Conservation (phyloP, 2,113 vertebrate genomes). For the Hoplias malabaricus region DNA sequence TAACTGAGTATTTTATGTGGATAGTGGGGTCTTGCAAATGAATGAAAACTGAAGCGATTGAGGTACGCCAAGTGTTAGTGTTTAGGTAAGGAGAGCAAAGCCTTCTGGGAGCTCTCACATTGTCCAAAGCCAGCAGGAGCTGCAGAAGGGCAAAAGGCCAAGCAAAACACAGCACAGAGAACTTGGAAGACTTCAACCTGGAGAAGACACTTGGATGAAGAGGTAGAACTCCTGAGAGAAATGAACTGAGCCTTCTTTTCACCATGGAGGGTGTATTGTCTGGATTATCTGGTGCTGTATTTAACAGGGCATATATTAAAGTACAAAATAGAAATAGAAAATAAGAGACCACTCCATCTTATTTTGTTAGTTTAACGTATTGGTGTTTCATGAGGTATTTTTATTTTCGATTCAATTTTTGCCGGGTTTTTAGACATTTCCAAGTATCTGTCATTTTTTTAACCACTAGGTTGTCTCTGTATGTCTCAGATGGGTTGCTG, state of each 20-base stretch:
- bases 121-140: constrained; percentile 35
- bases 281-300: not conserved
- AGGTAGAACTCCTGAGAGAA: not conserved
- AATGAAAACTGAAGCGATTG: constrained; percentile 29
- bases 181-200: constrained; percentile 17
- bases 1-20: not conserved
- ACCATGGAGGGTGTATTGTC: not conserved
- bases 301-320: not conserved
- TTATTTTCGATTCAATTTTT: too few relatives aligned
- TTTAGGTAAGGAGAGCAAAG: constrained; percentile 41
- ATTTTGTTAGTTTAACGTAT: too few relatives aligned
- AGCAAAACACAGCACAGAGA: constrained; percentile 34
- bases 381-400: too few relatives aligned
- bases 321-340: too few relatives aligned
- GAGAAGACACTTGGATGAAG: constrained; percentile 14
- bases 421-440: too few relatives aligned
- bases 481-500: not conserved
- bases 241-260: not conserved
- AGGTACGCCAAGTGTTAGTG: constrained; percentile 31
- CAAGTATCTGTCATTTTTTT: too few relatives aligned
- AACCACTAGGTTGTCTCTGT: not conserved
- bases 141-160: constrained; percentile 13
- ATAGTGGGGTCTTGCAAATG: constrained; percentile 25
- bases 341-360: too few relatives aligned
- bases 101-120: constrained; percentile 37